phyloP scores from a whole-genome alignment of 1,140 invertebrate genomes.

The Augochlora pura region DNA sequence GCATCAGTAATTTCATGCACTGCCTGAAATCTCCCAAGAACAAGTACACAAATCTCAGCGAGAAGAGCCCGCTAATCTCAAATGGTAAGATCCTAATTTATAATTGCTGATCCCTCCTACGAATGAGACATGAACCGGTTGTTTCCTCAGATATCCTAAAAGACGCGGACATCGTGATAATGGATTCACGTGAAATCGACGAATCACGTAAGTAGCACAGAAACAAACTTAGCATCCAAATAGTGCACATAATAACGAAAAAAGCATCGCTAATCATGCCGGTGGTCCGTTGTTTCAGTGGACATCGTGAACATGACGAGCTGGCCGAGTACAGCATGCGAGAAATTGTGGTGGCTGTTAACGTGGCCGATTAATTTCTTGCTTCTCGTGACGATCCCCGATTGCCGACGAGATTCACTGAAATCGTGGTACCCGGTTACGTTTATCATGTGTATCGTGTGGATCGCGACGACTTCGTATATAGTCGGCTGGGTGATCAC shows the following conservation, averaged over 20 bases:
- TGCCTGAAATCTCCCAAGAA: conserved; percentile 57
- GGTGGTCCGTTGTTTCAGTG: conserved; percentile 64
- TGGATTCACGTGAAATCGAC: conserved; percentile 42
- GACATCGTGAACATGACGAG: conserved; percentile 82
- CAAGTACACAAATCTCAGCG: conserved; percentile 72
- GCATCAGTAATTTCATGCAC: conserved; percentile 69
- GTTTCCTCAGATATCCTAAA: conserved; percentile 42
- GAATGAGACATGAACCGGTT: neutral
- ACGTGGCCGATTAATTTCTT: conserved; percentile 88
- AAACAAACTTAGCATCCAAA: too few species aligned
- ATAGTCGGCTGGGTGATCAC: conserved; percentile 88
- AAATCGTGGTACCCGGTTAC: conserved; percentile 82
- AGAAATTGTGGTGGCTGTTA: conserved; percentile 84
- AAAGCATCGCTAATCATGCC: neutral
- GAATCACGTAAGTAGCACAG: conserved; percentile 57
- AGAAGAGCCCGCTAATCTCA: conserved; percentile 70
- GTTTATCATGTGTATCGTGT: conserved; percentile 85
- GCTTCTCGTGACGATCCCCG: conserved; percentile 88
- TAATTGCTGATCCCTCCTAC: neutral
- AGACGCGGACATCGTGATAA: conserved; percentile 7
- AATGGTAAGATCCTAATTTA: conserved; percentile 57
- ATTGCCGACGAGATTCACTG: conserved; percentile 83
- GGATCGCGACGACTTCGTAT: conserved; percentile 85
- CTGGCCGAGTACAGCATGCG: conserved; percentile 80
- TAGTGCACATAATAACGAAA: neutral